These are phyloP conservation scores for Archips crataeganus DNA, from an alignment of 2,888 invertebrate genomes.

Conservation along the genomic window DNA sequence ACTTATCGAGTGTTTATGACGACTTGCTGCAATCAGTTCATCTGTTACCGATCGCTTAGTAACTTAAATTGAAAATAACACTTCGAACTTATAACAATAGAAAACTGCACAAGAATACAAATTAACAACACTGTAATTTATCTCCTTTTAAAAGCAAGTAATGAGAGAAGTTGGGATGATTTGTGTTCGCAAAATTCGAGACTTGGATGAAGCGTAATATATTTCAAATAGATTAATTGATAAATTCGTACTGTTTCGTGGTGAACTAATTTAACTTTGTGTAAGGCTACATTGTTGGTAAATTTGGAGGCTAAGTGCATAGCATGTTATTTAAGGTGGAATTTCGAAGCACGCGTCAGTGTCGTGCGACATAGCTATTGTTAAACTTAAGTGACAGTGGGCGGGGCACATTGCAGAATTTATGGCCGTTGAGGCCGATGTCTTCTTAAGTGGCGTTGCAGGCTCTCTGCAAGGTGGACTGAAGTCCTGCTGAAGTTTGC, in stretches of 20 bases:
- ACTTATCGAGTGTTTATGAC: neutral
- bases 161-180: constrained; percentile 27
- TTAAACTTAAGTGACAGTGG: too few relatives aligned
- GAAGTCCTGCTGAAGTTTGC: too few relatives aligned
- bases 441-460: too few relatives aligned
- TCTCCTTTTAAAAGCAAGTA: constrained; percentile 17
- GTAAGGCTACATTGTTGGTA: neutral
- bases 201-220: constrained; percentile 18
- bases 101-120: constrained; percentile 15
- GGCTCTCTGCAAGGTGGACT: too few relatives aligned
- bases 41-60: neutral
- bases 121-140: constrained; percentile 8
- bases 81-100: neutral
- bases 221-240: constrained; percentile 34
- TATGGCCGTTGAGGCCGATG: too few relatives aligned
- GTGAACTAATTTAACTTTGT: constrained; percentile 34
- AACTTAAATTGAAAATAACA: neutral
- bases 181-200: constrained; percentile 28
- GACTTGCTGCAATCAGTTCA: neutral
- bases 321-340: too few relatives aligned
- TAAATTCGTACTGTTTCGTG: constrained; percentile 15
- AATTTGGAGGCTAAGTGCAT: too few relatives aligned
- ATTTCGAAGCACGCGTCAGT: too few relatives aligned
- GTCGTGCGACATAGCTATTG: too few relatives aligned
- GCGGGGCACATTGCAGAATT: too few relatives aligned